Evolutionary conservation across 2,113 vertebrate genomes (phyloP).

Genomic region (Aphelocoma coerulescens): DNA sequence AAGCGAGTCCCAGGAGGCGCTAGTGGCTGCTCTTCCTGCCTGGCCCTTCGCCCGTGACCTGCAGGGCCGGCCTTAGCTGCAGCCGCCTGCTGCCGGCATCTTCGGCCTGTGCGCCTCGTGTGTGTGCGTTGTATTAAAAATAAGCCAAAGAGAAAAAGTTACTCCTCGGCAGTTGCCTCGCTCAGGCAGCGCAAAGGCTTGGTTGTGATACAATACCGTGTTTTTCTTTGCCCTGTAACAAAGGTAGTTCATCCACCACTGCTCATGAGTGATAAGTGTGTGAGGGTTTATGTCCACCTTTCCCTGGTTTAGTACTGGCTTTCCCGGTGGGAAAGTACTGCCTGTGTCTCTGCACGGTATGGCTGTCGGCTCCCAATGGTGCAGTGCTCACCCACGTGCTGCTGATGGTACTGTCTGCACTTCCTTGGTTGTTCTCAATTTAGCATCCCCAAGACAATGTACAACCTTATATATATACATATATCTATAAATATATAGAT

Average conservation of each 20-base stretch:
- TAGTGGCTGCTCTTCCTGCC: accelerated
- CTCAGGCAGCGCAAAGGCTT: not conserved
- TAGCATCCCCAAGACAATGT: not conserved
- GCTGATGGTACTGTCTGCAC: accelerated
- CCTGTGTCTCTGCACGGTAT: accelerated
- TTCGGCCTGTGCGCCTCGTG: not conserved
- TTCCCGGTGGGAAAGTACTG: accelerated
- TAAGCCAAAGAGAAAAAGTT: not conserved
- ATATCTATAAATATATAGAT: no score
- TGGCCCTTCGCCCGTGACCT: not conserved
- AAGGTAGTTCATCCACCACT: not conserved
- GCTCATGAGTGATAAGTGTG: not conserved
- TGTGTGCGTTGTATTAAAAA: not conserved
- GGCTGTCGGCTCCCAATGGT: not conserved
- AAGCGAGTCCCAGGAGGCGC: not conserved
- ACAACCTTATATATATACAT: not conserved
- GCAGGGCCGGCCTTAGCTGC: accelerated
- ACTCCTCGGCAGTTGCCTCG: not conserved
- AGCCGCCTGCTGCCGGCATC: not conserved
- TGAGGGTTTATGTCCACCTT: not conserved
- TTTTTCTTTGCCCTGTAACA: constrained; percentile 8
- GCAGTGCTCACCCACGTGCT: accelerated
- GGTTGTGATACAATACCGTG: not conserved
- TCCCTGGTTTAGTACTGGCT: not conserved
- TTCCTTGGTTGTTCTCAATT: not conserved